A percentile compares a stretch with the other conserved stretches of the same genome.
These are phyloP conservation scores for Megaceryle maxima DNA, from an alignment of 2,113 vertebrate species.

Conservation along the genomic window DNA sequence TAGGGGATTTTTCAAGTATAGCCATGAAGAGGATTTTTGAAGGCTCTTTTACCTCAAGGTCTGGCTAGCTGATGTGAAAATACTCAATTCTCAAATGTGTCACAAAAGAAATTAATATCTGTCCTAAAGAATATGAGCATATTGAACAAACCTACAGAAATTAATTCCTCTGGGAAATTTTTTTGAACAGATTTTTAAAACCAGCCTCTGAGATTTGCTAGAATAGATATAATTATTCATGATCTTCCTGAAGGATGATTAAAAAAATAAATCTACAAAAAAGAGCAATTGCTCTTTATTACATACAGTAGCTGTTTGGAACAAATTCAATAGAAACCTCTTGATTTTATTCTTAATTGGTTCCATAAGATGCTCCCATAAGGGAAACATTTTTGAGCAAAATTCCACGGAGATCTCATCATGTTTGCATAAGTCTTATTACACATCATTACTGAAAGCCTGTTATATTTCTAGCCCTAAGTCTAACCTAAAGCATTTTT, in stretches of 20 bases:
- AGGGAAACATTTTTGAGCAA: neutral
- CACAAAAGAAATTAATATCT: neutral
- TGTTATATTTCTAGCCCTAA: neutral
- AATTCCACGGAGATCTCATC: neutral
- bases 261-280: neutral
- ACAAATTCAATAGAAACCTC: neutral
- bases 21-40: neutral
- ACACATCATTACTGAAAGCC: neutral
- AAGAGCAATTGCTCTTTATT: neutral
- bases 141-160: neutral
- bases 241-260: neutral
- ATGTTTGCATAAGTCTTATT: neutral
- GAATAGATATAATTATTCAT: neutral
- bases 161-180: neutral
- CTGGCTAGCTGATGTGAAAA: neutral
- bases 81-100: neutral
- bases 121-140: neutral
- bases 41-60: neutral
- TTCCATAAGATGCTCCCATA: neutral
- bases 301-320: neutral
- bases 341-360: slow-evolving; percentile 1
- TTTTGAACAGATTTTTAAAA: neutral
- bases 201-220: neutral
- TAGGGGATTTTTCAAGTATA: neutral
- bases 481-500: neutral